Conservation (phyloP, 2,113 vertebrate genomes). For the Semnornis frantzii region DNA sequence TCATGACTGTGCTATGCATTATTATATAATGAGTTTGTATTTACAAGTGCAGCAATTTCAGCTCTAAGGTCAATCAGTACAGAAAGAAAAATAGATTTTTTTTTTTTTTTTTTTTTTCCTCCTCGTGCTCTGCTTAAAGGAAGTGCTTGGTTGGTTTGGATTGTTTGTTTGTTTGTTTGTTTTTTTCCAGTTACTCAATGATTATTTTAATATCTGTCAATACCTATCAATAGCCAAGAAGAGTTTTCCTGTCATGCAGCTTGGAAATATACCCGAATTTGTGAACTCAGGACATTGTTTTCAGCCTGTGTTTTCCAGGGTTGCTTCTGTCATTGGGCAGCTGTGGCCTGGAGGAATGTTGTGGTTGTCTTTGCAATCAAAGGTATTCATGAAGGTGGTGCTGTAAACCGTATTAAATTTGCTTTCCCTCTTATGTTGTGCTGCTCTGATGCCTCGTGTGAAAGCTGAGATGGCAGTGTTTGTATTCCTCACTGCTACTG, state of each 20-base stretch:
- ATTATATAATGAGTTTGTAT: not conserved
- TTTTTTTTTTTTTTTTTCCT: not conserved
- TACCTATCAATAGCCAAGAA: not conserved
- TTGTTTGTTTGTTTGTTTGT: not conserved
- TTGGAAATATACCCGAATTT: not conserved
- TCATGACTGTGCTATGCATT: not conserved
- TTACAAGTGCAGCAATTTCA: not conserved
- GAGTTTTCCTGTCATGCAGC: not conserved
- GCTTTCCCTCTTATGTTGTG: not conserved
- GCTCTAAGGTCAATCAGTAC: not conserved
- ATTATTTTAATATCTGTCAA: constrained; percentile 32
- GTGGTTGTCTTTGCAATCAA: not conserved
- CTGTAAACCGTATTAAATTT: not conserved
- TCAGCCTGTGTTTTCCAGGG: not conserved
- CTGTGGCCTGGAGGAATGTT: not conserved
- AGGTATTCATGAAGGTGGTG: not conserved
- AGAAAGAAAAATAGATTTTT: not conserved
- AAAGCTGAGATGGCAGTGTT: not conserved
- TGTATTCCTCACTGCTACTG: not conserved
- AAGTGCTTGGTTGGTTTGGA: not conserved
- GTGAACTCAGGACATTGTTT: constrained; percentile 4
- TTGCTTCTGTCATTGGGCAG: not conserved
- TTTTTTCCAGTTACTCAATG: not conserved
- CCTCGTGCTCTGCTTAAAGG: not conserved
- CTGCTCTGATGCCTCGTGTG: not conserved